A percentile compares a stretch with the other conserved stretches of the same genome.
phyloP scores from a whole-genome alignment of 1,140 invertebrate species.

The Drosophila mauritiana region DNA sequence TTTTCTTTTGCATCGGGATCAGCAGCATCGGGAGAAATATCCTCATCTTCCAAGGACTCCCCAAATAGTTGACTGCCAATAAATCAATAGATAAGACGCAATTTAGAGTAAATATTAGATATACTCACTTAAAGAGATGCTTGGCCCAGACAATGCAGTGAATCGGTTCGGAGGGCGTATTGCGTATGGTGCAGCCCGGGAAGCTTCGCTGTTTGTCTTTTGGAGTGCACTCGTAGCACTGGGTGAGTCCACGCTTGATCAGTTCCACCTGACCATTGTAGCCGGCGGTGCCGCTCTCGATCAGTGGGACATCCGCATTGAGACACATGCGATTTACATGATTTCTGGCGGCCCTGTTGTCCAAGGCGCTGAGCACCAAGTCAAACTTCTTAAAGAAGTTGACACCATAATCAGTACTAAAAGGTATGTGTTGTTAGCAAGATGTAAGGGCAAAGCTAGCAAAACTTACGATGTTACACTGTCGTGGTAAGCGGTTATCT shows the following conservation, averaged over 20 bases:
- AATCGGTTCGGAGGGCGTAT: conserved; percentile 99
- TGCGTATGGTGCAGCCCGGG: conserved; percentile 99
- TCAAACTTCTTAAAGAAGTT: conserved; percentile 97
- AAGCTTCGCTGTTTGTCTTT: conserved; percentile 96
- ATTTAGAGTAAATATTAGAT: no score
- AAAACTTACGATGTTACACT: conserved; percentile 93
- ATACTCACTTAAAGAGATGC: conserved; percentile 97
- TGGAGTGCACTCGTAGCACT: conserved; percentile 98
- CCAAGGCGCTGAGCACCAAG: conserved; percentile 98
- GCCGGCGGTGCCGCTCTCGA: conserved; percentile 98
- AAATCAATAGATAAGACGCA: no score
- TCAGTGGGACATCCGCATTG: conserved; percentile 95
- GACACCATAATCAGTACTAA: conserved; percentile 94
- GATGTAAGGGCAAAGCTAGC: no score
- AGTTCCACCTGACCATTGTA: conserved; percentile 96
- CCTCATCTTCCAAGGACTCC: conserved; percentile 97
- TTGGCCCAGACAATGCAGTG: conserved; percentile 99
- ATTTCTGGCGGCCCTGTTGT: conserved; percentile 97
- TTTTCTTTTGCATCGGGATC: conserved; percentile 91
- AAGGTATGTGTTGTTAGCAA: conserved; percentile 69
- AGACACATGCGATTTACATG: conserved; percentile 99
- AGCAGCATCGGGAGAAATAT: conserved; percentile 98
- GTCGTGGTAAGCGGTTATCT: conserved; percentile 96
- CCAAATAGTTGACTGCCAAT: conserved; percentile 96
- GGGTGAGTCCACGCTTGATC: conserved; percentile 94